phyloP scores from a whole-genome alignment of 2,113 vertebrate genomes.

The Apodemus speciosus region DNA sequence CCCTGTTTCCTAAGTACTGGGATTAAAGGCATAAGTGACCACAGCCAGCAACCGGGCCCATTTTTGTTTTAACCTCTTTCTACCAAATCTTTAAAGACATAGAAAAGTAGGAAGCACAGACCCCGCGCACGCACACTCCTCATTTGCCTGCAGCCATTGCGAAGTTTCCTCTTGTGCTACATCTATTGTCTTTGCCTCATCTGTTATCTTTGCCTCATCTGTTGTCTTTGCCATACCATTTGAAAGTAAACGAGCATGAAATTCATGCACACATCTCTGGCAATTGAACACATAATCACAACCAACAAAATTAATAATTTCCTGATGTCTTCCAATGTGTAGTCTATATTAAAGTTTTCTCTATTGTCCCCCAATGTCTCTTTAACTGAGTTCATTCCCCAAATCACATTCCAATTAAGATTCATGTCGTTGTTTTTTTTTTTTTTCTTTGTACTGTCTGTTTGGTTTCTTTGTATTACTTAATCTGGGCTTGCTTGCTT shows the following conservation, averaged over 20 bases:
- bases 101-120: not conserved
- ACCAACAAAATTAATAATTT: slow-evolving; percentile 41
- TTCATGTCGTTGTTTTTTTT: not conserved
- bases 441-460: not conserved
- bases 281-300: not conserved
- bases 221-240: not conserved
- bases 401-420: slow-evolving; percentile 40
- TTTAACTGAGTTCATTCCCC: not conserved
- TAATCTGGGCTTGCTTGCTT: not conserved
- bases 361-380: slow-evolving; percentile 7
- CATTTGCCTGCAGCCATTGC: not conserved
- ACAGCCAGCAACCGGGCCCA: too few species aligned
- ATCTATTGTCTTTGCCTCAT: not conserved
- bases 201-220: not conserved
- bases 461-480: slow-evolving; percentile 15
- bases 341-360: slow-evolving; percentile 28
- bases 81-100: not conserved
- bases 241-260: slow-evolving; percentile 31
- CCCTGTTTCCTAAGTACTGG: not conserved
- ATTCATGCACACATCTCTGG: not conserved
- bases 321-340: slow-evolving; percentile 18
- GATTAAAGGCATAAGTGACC: not conserved
- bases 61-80: slow-evolving; percentile 29
- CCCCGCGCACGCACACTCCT: not conserved
- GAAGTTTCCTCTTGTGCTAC: not conserved